Evolutionary conservation across 2,888 invertebrate genomes (phyloP).

Genomic region (Acrobasis suavella): DNA sequence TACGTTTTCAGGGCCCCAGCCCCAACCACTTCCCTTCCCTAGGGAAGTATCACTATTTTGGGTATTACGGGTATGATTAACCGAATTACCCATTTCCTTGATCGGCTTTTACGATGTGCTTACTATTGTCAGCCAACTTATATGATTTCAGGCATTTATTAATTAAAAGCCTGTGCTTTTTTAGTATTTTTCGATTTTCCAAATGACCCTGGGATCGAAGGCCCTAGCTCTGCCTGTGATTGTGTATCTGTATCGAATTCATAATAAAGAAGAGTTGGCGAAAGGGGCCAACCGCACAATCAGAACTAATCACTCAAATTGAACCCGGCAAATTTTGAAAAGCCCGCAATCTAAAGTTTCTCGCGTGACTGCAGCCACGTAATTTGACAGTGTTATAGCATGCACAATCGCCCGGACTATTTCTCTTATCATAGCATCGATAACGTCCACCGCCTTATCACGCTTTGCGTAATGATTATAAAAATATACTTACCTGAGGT

Average conservation of each 20-base stretch:
- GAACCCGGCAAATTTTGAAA: slow-evolving; percentile 51
- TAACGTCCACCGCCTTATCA: slow-evolving; percentile 40
- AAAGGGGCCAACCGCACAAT: slow-evolving; percentile 32
- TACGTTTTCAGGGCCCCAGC: no score
- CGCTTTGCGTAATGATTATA: slow-evolving; percentile 19
- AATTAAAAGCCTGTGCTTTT: no score
- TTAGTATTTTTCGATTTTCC: no score
- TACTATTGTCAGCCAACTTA: no score
- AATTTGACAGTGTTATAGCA: slow-evolving; percentile 51
- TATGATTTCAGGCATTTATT: no score
- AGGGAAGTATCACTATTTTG: no score
- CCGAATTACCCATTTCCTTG: not conserved
- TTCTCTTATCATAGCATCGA: slow-evolving; percentile 61
- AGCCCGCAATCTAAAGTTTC: slow-evolving; percentile 50
- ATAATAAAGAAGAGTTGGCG: slow-evolving; percentile 12
- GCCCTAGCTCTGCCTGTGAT: no score
- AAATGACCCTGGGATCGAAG: no score
- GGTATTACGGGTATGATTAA: no score
- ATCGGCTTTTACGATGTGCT: no score
- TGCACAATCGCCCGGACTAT: slow-evolving; percentile 45
- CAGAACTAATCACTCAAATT: slow-evolving; percentile 42
- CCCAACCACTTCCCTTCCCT: no score
- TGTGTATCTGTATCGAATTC: not conserved
- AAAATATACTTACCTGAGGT: slow-evolving; percentile 17
- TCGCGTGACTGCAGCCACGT: slow-evolving; percentile 62